Evolutionary conservation across 1,140 invertebrate genomes (phyloP).

Genomic region (Drosophila tristis): DNA sequence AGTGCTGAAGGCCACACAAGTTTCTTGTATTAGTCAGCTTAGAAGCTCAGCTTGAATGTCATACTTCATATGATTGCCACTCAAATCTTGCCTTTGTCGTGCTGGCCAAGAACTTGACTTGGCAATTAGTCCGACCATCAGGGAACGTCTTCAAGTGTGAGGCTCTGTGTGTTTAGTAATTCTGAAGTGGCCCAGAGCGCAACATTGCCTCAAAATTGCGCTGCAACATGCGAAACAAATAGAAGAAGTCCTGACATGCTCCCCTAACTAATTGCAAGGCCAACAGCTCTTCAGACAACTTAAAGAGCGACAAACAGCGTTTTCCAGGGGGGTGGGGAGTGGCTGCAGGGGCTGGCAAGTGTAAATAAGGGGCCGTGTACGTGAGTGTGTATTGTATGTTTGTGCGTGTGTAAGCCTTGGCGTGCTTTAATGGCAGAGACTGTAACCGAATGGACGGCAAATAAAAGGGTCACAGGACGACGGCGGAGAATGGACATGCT

Average conservation of each 20-base stretch:
- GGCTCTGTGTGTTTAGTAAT: slow-evolving; percentile 34
- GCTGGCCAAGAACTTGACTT: slow-evolving; percentile 33
- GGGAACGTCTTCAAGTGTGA: slow-evolving; percentile 37
- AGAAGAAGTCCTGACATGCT: slow-evolving; percentile 46
- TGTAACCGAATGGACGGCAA: slow-evolving; percentile 47
- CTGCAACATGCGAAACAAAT: slow-evolving; percentile 31
- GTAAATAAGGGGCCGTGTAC: slow-evolving; percentile 38
- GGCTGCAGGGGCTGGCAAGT: slow-evolving; percentile 36
- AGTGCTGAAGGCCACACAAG: too few species aligned
- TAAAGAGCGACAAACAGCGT: slow-evolving; percentile 60
- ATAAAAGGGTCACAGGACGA: slow-evolving; percentile 34
- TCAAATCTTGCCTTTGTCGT: neutral
- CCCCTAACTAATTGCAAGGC: slow-evolving; percentile 74
- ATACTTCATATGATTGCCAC: neutral
- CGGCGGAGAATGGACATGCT: slow-evolving; percentile 39
- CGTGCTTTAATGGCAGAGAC: slow-evolving; percentile 41
- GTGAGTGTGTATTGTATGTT: neutral
- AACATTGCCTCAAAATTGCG: slow-evolving; percentile 42
- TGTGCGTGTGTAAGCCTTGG: slow-evolving; percentile 15
- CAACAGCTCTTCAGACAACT: slow-evolving; percentile 67
- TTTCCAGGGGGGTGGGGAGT: slow-evolving; percentile 2
- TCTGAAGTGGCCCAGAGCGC: slow-evolving; percentile 39
- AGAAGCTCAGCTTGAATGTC: too few species aligned
- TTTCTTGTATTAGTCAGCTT: too few species aligned
- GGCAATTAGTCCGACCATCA: slow-evolving; percentile 56